A percentile compares a stretch with the other conserved stretches of the same genome.
Conservation (phyloP, 1,140 invertebrate genomes). For the Aphelenchoides besseyi region DNA sequence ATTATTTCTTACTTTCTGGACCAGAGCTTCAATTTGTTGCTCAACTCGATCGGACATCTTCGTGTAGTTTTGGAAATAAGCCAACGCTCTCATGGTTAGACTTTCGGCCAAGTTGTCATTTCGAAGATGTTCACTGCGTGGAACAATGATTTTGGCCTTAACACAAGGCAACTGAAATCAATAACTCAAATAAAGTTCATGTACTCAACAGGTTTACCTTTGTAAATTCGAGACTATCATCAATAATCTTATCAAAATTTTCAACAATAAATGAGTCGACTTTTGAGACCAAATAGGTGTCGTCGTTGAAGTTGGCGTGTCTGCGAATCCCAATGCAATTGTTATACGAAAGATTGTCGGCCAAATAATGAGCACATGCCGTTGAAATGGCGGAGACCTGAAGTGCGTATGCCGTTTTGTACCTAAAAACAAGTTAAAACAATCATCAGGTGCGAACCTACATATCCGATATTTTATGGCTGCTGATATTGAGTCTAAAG, state of each 20-base stretch:
- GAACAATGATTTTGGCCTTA: constrained; percentile 63
- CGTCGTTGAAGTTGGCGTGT: constrained; percentile 57
- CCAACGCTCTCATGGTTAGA: constrained; percentile 21
- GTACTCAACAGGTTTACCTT: too few species aligned
- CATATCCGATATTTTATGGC: constrained; percentile 70
- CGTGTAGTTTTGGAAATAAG: constrained; percentile 43
- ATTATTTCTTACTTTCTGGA: constrained; percentile 35
- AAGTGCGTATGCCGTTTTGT: constrained; percentile 72
- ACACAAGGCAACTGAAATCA: constrained; percentile 70
- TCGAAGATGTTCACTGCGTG: neutral
- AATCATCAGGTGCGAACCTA: too few species aligned
- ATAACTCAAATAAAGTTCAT: too few species aligned
- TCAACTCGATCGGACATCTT: constrained; percentile 42
- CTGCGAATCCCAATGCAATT: constrained; percentile 69
- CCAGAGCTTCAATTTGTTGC: constrained; percentile 43
- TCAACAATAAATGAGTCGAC: constrained; percentile 48
- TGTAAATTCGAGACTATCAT: constrained; percentile 67
- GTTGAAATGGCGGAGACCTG: constrained; percentile 71
- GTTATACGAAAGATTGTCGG: constrained; percentile 70
- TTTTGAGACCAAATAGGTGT: constrained; percentile 43
- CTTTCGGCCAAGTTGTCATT: constrained; percentile 5
- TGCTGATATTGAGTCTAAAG: constrained; percentile 68
- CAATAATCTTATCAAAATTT: constrained; percentile 65
- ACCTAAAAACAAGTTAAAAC: too few species aligned
- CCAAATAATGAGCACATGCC: constrained; percentile 72